Evolutionary conservation across 2,113 vertebrate species (phyloP).

Genomic region (Ivindomyrus marchei): DNA sequence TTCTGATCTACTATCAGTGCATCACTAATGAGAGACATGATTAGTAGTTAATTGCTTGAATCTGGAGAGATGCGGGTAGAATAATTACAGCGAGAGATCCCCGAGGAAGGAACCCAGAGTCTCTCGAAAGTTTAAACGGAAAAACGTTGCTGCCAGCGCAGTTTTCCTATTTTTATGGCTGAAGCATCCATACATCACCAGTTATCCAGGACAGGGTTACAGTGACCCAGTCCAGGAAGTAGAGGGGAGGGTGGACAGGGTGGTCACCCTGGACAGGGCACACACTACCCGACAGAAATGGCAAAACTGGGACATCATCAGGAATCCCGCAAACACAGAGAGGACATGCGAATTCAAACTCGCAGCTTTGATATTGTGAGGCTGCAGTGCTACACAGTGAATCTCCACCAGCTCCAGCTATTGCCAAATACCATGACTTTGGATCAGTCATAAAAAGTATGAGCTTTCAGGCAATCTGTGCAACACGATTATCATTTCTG

Average conservation of each 20-base stretch:
- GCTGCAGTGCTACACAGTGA: neutral
- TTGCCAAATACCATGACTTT: neutral
- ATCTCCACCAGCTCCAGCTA: neutral
- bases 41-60: neutral
- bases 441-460: neutral
- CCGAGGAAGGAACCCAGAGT: neutral
- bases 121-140: neutral
- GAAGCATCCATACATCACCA: neutral
- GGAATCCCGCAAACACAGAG: neutral
- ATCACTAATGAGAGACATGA: neutral
- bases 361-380: neutral
- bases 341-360: neutral
- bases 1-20: neutral
- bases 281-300: neutral
- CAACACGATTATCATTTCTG: constrained; percentile 21
- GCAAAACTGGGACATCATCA: neutral
- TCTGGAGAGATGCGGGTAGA: neutral
- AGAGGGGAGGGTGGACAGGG: neutral
- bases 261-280: neutral
- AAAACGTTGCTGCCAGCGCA: neutral
- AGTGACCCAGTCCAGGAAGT: neutral
- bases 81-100: neutral
- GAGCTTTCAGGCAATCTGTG: neutral
- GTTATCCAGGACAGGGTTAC: neutral
- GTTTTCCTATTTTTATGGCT: neutral